Base-by-base conservation (phyloP, 2,113 vertebrate genomes). In the Tupaia chinensis region DNA sequence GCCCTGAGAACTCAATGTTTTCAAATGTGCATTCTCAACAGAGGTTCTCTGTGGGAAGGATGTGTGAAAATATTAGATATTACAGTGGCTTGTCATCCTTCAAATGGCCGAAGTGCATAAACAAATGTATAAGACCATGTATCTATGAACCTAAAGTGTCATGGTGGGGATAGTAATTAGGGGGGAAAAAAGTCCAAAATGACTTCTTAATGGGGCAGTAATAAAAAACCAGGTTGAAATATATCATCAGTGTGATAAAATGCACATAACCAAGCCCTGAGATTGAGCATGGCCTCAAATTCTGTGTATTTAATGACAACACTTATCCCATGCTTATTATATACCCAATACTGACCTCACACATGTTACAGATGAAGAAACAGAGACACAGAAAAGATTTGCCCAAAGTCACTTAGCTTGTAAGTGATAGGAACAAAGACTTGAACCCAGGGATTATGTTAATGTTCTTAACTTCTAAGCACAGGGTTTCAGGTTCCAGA, bases 281-380 rank as follows among this genome's bases (percentile, higher is more conserved):
- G 66, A 76, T 78, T 81, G 72, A 89, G 68, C 85, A 12, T 84
- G 70, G 34, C 60, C 60, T 29, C 83, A 20, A 66, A 91, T 87
- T 96, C 80, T 85, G 69, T 78, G 44, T 94, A 84, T 74, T 80
- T 87, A 92, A 83, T 78, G 94, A 95, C 22, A 92, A 89, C 63
- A 87, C 74, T 60, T 88, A 87, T 54, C 56, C 58, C 34, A 29
- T 80, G 32, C 60, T 96, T 89, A 68, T 60, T 88, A 20, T 68
- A 95, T 79, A 77, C 19, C 20, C 84, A 89, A 11, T 87, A 80
- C 16, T 76, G 79, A 89, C 14, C 58, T 60, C 10, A 92, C n/a
- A 22, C 54, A 54, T 53, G 63, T 65, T 78, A 58, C 9, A 32
- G 74, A 95, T 60, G 63, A 95, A 87, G 77, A 92, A 95, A 89